Evolutionary conservation across 64 coral and sea anemone genomes (phyloP).

Genomic region (Anthopleura sola): DNA sequence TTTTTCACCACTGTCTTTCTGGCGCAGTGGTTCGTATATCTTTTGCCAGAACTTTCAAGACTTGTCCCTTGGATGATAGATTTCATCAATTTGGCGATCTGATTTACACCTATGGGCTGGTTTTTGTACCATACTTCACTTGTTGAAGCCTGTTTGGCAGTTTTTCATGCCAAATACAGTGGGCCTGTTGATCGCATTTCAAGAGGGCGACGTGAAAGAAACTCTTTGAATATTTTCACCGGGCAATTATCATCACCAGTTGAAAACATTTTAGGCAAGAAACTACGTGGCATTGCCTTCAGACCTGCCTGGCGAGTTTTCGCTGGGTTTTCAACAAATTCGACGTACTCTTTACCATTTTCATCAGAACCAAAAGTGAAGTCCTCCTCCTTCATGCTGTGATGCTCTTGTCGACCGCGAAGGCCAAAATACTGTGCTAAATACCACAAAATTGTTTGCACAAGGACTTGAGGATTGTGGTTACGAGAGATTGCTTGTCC

Average conservation of each 20-base stretch:
- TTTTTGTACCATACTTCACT: too few species aligned
- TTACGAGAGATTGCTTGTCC: neutral
- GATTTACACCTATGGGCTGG: conserved; percentile 24
- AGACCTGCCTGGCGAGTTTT: too few species aligned
- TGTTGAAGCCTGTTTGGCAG: too few species aligned
- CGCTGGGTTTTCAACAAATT: too few species aligned
- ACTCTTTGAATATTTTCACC: conserved; percentile 37
- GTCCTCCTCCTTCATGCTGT: conserved; percentile 25
- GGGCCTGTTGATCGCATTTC: too few species aligned
- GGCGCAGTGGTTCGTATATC: conserved; percentile 18
- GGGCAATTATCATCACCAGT: conserved; percentile 37
- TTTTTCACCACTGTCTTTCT: conserved; percentile 36
- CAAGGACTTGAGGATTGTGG: conserved; percentile 17
- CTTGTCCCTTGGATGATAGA: conserved; percentile 5
- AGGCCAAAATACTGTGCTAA: conserved; percentile 40
- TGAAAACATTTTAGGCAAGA: too few species aligned
- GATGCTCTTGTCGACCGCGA: too few species aligned
- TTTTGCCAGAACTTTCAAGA: conserved; percentile 3
- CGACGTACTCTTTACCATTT: conserved; percentile 29
- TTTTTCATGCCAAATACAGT: too few species aligned
- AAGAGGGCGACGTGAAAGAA: neutral
- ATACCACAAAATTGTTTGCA: conserved; percentile 25
- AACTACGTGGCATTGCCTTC: too few species aligned
- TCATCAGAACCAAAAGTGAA: conserved; percentile 25
- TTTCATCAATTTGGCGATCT: conserved; percentile 41